phyloP scores from a whole-genome alignment of 2,113 vertebrate genomes.

The Arvicanthis niloticus region DNA sequence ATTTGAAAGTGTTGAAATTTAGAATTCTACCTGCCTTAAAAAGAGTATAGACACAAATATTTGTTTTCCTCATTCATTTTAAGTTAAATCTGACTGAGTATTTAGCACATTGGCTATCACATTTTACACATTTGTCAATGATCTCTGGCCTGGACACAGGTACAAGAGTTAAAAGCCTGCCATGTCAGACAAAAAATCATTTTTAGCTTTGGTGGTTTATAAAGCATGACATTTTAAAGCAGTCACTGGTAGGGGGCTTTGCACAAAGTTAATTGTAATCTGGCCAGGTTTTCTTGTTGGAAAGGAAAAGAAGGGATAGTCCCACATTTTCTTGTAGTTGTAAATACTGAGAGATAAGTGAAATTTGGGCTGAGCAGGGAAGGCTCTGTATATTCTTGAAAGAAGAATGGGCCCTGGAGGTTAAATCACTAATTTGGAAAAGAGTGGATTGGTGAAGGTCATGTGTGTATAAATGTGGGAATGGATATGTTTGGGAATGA shows the following conservation, averaged over 20 bases:
- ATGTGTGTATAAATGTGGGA: neutral
- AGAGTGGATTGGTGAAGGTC: neutral
- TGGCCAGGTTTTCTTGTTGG: slow-evolving; percentile 46
- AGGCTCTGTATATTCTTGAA: neutral
- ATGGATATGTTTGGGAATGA: neutral
- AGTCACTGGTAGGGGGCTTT: slow-evolving; percentile 56
- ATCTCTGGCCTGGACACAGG: slow-evolving; percentile 72
- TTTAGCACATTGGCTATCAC: slow-evolving; percentile 56
- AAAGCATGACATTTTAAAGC: slow-evolving; percentile 63
- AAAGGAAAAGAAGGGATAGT: neutral
- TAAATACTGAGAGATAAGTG: neutral
- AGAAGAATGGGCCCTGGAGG: neutral
- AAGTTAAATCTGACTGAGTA: slow-evolving; percentile 54
- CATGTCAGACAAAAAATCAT: slow-evolving; percentile 63
- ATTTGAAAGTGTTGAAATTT: slow-evolving; percentile 60
- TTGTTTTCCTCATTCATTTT: slow-evolving; percentile 48
- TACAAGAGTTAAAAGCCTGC: slow-evolving; percentile 75
- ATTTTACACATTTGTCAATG: slow-evolving; percentile 71
- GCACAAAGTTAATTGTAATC: slow-evolving; percentile 45
- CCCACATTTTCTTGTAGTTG: slow-evolving; percentile 48
- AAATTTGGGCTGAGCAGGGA: neutral
- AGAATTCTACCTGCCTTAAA: slow-evolving; percentile 55
- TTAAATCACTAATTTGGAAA: slow-evolving; percentile 52
- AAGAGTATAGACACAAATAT: slow-evolving; percentile 42
- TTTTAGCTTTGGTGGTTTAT: slow-evolving; percentile 74